Conservation (phyloP, 2,113 vertebrate species). For the Athene cunicularia region DNA sequence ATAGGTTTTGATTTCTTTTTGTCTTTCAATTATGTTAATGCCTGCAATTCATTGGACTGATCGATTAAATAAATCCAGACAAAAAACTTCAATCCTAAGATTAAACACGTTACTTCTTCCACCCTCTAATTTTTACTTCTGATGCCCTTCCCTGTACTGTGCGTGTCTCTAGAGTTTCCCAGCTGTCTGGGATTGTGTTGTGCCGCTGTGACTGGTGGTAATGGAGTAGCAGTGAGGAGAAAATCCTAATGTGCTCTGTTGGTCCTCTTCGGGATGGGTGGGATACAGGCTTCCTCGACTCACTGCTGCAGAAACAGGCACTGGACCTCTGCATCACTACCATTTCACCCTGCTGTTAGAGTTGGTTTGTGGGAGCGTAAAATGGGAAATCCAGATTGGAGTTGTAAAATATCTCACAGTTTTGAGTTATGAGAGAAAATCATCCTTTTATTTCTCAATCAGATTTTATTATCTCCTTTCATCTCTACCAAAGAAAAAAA, state of each 20-base stretch:
- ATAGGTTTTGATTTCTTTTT: neutral
- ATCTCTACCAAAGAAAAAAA: neutral
- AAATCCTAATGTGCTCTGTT: neutral
- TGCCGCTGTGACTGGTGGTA: rapidly evolving
- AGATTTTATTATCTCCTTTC: neutral
- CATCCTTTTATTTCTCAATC: neutral
- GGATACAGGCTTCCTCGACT: neutral
- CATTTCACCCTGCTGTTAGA: neutral
- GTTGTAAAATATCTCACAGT: neutral
- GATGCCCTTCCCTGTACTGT: neutral
- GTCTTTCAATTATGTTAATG: neutral
- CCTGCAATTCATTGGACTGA: neutral
- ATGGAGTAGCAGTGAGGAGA: neutral
- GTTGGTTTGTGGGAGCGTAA: neutral
- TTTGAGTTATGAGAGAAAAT: neutral
- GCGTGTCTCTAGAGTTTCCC: neutral
- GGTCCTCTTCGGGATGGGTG: neutral
- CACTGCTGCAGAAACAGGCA: neutral
- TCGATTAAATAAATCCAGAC: neutral
- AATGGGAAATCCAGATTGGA: neutral
- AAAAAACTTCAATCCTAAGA: neutral
- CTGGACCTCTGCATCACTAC: neutral
- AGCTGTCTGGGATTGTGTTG: neutral
- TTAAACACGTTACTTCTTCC: neutral
- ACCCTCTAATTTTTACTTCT: neutral